A percentile compares a stretch with the other conserved stretches of the same genome.
Evolutionary conservation across 2,113 vertebrate species (phyloP).

Genomic region (Passer montanus): DNA sequence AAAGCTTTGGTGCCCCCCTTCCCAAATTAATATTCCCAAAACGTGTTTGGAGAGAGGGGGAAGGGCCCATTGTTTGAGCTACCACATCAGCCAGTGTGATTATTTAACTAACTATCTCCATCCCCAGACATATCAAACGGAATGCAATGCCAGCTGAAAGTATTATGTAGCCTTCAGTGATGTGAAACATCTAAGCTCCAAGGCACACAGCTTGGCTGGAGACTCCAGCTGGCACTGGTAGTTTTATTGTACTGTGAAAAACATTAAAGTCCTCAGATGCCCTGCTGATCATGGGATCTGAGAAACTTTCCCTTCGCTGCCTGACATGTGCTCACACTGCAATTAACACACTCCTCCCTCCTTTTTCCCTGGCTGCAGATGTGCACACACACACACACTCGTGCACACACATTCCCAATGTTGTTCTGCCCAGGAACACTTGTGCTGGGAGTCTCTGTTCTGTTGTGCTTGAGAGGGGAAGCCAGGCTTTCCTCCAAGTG

Average conservation of each 20-base stretch:
- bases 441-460: background rate
- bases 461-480: background rate
- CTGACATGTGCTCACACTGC: background rate
- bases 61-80: slow-evolving; percentile 24
- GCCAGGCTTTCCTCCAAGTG: background rate
- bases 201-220: slow-evolving; percentile 27
- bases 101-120: slow-evolving; percentile 56
- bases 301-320: slow-evolving; percentile 25
- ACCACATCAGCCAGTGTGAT: background rate
- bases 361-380: background rate
- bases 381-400: background rate
- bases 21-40: slow-evolving; percentile 43
- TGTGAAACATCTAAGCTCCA: slow-evolving; percentile 62
- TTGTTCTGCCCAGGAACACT: background rate
- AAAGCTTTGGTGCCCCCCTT: background rate
- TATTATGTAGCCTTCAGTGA: slow-evolving; percentile 65
- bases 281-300: background rate
- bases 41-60: background rate
- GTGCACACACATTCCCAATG: accelerated
- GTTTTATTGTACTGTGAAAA: slow-evolving; percentile 51
- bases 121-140: slow-evolving; percentile 63
- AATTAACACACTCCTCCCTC: background rate
- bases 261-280: slow-evolving; percentile 19
- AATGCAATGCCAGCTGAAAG: slow-evolving; percentile 58
- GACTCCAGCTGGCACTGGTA: slow-evolving; percentile 45